Percentiles rank a stretch among this genome's conserved stretches.
Conservation (phyloP, 2,113 vertebrate species). For the Misgurnus anguillicaudatus region DNA sequence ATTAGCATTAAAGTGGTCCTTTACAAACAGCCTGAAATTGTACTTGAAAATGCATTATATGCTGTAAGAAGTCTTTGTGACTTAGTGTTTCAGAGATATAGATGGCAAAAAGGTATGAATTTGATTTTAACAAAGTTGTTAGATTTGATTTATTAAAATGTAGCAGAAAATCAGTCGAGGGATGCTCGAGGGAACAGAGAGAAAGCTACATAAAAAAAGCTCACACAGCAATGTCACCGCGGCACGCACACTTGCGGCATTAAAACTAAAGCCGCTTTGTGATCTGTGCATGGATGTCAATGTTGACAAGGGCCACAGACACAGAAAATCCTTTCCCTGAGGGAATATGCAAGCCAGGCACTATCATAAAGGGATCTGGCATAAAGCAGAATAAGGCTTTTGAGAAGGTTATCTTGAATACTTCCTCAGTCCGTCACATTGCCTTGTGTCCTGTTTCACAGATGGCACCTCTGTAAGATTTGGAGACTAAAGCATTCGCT, state of each 20-base stretch:
- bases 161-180: not conserved
- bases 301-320: conserved; percentile 40
- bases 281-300: conserved; percentile 39
- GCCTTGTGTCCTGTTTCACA: conserved; percentile 57
- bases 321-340: conserved; percentile 38
- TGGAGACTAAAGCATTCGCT: conserved; percentile 68
- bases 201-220: conserved; percentile 17
- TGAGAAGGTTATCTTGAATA: conserved; percentile 39
- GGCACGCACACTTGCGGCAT: conserved; percentile 10
- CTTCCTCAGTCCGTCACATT: conserved; percentile 37
- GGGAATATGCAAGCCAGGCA: conserved; percentile 48
- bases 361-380: conserved; percentile 38
- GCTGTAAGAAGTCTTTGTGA: not conserved
- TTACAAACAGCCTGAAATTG: conserved; percentile 33
- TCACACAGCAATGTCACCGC: conserved; percentile 42
- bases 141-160: not conserved
- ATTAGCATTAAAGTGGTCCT: conserved; percentile 68
- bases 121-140: conserved; percentile 12
- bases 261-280: conserved; percentile 32
- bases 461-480: conserved; percentile 63
- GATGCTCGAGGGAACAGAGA: not conserved
- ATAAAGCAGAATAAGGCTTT: conserved; percentile 38
- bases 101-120: not conserved
- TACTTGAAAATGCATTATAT: conserved; percentile 4
- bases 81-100: conserved; percentile 3